Conservation (phyloP, 2,888 invertebrate genomes). For the Trachelus stipa region DNA sequence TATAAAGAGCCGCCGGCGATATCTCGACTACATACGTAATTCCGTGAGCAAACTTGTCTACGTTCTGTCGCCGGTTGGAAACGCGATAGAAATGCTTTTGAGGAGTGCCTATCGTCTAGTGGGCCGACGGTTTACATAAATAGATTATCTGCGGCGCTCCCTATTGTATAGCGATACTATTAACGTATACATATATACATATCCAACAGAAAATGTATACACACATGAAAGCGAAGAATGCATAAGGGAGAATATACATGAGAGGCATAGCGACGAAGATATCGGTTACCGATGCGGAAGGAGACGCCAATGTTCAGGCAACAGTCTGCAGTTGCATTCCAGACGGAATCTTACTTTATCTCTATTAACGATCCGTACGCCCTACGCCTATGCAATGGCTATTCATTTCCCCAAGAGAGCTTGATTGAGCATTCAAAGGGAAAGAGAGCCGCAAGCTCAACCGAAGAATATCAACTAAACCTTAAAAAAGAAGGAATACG, state of each 20-base stretch:
- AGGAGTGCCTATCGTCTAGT: neutral
- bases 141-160: neutral
- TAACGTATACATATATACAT: neutral
- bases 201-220: too few species aligned
- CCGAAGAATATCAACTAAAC: neutral
- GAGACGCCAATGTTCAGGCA: neutral
- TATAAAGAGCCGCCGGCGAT: neutral
- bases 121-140: neutral
- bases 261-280: neutral
- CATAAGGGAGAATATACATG: neutral
- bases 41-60: neutral
- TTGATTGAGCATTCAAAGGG: neutral
- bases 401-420: neutral
- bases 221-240: too few species aligned
- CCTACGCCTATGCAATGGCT: neutral
- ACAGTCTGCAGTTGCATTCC: neutral
- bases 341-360: neutral
- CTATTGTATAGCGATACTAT: neutral
- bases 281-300: neutral
- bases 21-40: neutral
- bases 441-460: neutral
- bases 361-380: neutral
- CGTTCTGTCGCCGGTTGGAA: neutral
- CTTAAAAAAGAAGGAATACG: neutral
- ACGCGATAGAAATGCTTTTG: neutral